phyloP scores from a whole-genome alignment of 2,113 vertebrate species.

The Candoia aspera region DNA sequence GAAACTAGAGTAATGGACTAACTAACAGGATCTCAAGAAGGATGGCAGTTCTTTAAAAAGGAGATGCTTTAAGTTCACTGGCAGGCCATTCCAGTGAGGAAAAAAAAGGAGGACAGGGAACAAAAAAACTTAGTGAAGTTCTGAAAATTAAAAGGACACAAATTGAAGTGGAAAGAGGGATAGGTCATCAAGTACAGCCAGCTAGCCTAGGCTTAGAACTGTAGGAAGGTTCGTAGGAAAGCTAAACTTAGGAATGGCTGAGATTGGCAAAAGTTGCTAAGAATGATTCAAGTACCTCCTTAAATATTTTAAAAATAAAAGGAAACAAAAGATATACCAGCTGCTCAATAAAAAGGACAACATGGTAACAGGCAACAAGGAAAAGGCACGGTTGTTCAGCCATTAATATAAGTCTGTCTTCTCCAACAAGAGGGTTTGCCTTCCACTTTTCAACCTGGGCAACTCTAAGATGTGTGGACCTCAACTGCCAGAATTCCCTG shows the following conservation, averaged over 20 bases:
- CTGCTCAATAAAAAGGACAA: not conserved
- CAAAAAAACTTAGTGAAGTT: not conserved
- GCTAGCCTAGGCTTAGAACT: not conserved
- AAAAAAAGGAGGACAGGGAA: not conserved
- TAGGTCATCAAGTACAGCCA: not conserved
- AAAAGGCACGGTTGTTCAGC: not conserved
- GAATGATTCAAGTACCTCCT: not conserved
- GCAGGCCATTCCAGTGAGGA: not conserved
- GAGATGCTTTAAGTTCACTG: not conserved
- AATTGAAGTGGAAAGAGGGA: not conserved
- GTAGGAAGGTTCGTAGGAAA: not conserved
- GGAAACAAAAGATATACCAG: not conserved
- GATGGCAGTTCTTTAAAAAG: not conserved
- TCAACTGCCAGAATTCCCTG: not conserved
- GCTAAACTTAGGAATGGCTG: not conserved
- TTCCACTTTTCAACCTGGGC: not conserved
- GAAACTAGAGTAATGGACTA: not conserved
- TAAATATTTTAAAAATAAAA: not conserved
- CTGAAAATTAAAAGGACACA: not conserved
- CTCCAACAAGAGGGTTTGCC: not conserved
- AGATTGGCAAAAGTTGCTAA: not conserved
- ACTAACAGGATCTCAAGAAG: not conserved
- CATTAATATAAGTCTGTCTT: not conserved
- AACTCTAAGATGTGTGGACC: not conserved
- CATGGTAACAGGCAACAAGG: not conserved